Evolutionary conservation across 2,113 vertebrate species (phyloP).

Genomic region (Tupaia tana): DNA sequence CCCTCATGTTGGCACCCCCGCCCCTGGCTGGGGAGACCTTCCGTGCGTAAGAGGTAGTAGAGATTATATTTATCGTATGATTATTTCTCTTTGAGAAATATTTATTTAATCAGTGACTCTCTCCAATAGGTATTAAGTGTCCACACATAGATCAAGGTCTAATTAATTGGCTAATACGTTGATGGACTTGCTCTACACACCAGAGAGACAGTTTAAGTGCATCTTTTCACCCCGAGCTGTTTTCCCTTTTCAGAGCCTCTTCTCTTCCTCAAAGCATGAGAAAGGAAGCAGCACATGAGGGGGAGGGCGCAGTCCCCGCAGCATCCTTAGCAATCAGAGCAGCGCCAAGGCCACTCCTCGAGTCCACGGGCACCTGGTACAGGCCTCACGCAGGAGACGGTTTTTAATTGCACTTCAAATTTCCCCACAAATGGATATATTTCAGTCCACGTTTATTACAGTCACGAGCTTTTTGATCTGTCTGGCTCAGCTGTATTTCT

Average conservation of each 20-base stretch:
- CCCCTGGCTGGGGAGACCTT: background rate
- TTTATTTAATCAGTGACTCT: background rate
- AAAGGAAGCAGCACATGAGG: background rate
- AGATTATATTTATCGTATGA: no score
- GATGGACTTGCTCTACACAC: background rate
- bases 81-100: background rate
- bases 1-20: background rate
- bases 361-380: background rate
- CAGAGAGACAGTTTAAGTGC: background rate
- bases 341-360: background rate
- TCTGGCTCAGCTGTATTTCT: constrained; percentile 3
- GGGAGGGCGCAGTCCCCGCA: background rate
- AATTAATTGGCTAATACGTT: background rate
- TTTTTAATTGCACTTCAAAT: constrained; percentile 15
- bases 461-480: background rate
- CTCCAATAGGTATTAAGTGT: background rate
- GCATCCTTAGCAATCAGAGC: background rate
- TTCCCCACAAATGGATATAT: background rate
- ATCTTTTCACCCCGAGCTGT: background rate
- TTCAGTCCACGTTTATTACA: constrained; percentile 21
- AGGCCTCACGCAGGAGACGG: background rate
- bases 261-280: background rate
- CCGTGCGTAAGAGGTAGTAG: background rate
- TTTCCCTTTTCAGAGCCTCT: background rate
- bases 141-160: background rate